A percentile compares a stretch with the other conserved stretches of the same genome.
These are phyloP conservation scores for Lycocerus yunnanus DNA, from an alignment of 2,888 invertebrate genomes.

Conservation along the genomic window DNA sequence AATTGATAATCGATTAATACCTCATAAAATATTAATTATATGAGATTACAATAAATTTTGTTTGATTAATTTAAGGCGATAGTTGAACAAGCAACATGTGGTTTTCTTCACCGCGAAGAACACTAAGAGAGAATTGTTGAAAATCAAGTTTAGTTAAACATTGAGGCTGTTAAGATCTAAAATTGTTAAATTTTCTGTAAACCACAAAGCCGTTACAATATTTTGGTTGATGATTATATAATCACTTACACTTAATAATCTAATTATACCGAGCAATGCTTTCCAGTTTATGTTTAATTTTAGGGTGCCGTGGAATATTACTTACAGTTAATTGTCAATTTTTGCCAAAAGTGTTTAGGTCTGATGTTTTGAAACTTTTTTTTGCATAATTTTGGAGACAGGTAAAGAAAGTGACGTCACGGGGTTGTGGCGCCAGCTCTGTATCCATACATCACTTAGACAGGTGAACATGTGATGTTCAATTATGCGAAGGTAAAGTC, in stretches of 20 bases:
- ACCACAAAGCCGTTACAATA: conserved; percentile 2
- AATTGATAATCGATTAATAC: neutral
- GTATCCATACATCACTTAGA: conserved; percentile 38
- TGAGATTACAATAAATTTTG: neutral
- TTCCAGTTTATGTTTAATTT: neutral
- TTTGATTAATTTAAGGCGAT: neutral
- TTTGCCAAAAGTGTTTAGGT: neutral
- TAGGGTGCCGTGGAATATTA: neutral
- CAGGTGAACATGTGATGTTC: conserved; percentile 40
- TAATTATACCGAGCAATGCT: neutral
- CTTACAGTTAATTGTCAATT: neutral
- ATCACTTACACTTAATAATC: neutral
- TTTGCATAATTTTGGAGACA: conserved; percentile 4
- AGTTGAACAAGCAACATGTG: conserved; percentile 1
- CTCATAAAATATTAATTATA: neutral
- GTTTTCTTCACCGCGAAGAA: conserved; percentile 1
- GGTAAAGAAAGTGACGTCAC: conserved; percentile 28
- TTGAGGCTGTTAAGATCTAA: conserved; percentile 3
- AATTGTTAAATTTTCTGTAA: conserved; percentile 5
- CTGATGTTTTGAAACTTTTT: neutral
- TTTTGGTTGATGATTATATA: neutral
- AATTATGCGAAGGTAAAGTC: conserved; percentile 33
- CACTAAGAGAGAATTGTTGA: conserved; percentile 1
- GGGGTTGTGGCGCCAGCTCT: conserved; percentile 37
- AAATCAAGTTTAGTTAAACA: conserved; percentile 2